Base-by-base conservation (phyloP, 2,888 invertebrate species). In the Exocentrus adspersus region DNA sequence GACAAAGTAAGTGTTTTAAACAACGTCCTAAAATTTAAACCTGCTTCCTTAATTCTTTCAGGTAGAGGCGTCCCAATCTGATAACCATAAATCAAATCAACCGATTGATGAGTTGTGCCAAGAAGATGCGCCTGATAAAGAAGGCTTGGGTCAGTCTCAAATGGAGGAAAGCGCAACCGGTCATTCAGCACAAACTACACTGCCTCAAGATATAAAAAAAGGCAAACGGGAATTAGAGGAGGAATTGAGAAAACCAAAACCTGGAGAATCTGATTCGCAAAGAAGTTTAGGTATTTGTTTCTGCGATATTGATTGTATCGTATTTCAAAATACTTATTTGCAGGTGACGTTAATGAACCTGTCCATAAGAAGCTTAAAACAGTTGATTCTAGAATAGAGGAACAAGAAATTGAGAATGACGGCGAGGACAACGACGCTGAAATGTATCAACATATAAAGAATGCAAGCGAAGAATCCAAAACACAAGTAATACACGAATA, bases 381-480 rank as follows among this genome's bases (percentile, higher is more conserved):
- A 0, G 81, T 87, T 10, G 84, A 87, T 50, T 77, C 80, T 69
- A 81, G 84, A 51, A 72, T 80, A 16, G 75, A 76, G n/a, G 75
- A 77, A 6, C 80, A 83, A 2, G 79, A 82, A 48, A 83, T 87
- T 14, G 82, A 85, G n/a, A 77, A 81, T 6, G 77, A 84, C 9
- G 82, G 84, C 0, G 82, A 87, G 9, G 84, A 85, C 82, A 1
- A 83, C 17, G 78, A 81, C 28, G 78, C 81, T 41, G 82, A 83
- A 63, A 87, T 92, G 66, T 95, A 91, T 81, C 92, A 95, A 78
- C 95, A 96, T 78, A 90, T 96, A 1, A 90, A 91, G 75, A 91
- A 94, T 70, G 89, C 92, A 0, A 90, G 6, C 14, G 14, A 91
- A 65, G 87, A 89, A 62, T 91, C 93, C 75, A 86, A 93, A 77